Evolutionary conservation across 2,888 invertebrate genomes (phyloP).

Genomic region (Eristalis pertinax): DNA sequence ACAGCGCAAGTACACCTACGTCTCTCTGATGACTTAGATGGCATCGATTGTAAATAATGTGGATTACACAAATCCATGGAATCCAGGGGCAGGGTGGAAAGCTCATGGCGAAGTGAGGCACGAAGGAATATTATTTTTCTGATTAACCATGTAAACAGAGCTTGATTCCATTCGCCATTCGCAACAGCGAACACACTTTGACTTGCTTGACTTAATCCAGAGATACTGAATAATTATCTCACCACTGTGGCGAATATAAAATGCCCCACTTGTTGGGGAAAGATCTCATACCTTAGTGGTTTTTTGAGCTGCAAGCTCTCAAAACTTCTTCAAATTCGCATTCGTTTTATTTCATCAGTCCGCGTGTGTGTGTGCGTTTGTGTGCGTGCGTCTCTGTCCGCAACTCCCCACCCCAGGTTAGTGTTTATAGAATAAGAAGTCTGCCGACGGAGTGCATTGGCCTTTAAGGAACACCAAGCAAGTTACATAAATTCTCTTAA

Average conservation of each 20-base stretch:
- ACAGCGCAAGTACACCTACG: conserved; percentile 24
- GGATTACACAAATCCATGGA: conserved; percentile 47
- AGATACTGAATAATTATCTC: conserved; percentile 40
- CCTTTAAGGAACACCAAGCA: conserved; percentile 7
- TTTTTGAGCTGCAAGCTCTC: conserved; percentile 69
- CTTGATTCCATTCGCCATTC: conserved; percentile 28
- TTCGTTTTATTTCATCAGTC: neutral
- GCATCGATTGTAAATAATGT: conserved; percentile 67
- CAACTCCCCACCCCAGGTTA: conserved; percentile 67
- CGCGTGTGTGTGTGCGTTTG: conserved; percentile 6
- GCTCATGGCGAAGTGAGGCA: neutral
- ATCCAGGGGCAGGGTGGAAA: conserved; percentile 8
- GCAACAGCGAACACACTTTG: conserved; percentile 55
- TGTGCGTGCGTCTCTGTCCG: conserved; percentile 10
- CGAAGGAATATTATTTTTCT: conserved; percentile 10
- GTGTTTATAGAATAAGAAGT: conserved; percentile 21
- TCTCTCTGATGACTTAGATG: conserved; percentile 39
- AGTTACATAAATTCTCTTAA: too few relatives aligned
- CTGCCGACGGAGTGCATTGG: conserved; percentile 40
- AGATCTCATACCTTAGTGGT: conserved; percentile 59
- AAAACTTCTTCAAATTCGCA: conserved; percentile 51
- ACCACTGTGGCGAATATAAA: conserved; percentile 41
- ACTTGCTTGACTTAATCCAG: conserved; percentile 53
- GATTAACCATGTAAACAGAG: conserved; percentile 59
- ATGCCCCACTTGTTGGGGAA: neutral